These are phyloP conservation scores for Mohoua ochrocephala DNA, from an alignment of 2,113 vertebrate species.

Conservation along the genomic window DNA sequence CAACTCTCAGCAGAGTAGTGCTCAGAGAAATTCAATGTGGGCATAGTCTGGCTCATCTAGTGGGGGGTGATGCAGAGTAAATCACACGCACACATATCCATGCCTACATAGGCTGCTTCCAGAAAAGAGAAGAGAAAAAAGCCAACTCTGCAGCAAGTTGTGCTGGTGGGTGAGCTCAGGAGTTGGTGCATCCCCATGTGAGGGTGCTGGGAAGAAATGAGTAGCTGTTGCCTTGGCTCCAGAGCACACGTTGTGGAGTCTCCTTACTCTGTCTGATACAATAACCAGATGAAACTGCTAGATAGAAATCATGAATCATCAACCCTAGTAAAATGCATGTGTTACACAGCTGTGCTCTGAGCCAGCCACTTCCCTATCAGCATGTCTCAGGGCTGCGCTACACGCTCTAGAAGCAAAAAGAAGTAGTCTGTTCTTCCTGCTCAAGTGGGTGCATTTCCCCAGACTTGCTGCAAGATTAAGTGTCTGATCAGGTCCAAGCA, in stretches of 20 bases:
- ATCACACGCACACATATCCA: rapidly evolving
- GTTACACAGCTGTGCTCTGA: not conserved
- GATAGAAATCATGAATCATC: not conserved
- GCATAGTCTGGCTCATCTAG: not conserved
- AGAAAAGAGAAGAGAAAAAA: not conserved
- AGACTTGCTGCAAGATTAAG: not conserved
- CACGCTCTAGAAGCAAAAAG: not conserved
- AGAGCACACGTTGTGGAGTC: not conserved
- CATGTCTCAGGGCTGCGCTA: not conserved
- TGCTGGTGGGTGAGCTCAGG: rapidly evolving
- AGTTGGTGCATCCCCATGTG: not conserved
- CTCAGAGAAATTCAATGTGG: not conserved
- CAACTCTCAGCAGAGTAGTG: not conserved
- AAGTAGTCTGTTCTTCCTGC: not conserved
- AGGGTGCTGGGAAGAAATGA: not conserved
- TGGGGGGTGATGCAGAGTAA: not conserved
- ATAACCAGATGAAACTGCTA: not conserved
- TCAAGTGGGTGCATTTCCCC: not conserved
- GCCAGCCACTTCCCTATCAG: not conserved
- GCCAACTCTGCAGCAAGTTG: rapidly evolving
- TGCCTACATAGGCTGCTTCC: not conserved
- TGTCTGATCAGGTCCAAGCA: not conserved
- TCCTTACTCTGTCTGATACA: not conserved
- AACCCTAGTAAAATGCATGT: not conserved
- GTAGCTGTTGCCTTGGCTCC: not conserved